These are phyloP conservation scores for Sussaba pulchella DNA, from an alignment of 2,888 invertebrate species.

Conservation along the genomic window DNA sequence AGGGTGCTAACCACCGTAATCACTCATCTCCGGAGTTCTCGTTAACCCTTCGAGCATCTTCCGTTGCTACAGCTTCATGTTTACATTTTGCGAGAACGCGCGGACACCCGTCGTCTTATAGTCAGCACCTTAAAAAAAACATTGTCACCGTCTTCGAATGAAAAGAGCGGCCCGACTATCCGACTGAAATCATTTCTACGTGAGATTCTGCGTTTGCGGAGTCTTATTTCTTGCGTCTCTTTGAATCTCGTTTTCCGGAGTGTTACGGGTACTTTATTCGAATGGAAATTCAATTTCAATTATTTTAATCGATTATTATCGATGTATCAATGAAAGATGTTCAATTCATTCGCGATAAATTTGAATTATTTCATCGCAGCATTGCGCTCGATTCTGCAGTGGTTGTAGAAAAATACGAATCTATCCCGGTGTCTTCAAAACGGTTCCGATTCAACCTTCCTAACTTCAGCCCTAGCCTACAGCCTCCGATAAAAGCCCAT, in stretches of 20 bases:
- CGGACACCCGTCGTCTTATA: conserved; percentile 65
- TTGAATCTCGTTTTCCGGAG: background rate
- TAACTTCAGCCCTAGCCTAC: too few species aligned
- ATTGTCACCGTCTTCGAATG: conserved; percentile 44
- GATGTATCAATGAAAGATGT: background rate
- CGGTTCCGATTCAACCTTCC: too few species aligned
- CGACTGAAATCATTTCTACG: background rate
- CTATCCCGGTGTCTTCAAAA: too few species aligned
- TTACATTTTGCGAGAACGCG: conserved; percentile 74
- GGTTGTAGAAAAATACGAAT: too few species aligned
- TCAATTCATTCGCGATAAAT: background rate
- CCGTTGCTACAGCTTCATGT: conserved; percentile 69
- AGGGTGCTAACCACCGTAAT: conserved; percentile 81
- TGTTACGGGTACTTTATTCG: too few species aligned
- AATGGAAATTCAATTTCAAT: too few species aligned
- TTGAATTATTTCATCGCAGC: too few species aligned
- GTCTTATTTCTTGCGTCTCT: background rate
- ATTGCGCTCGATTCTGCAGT: too few species aligned
- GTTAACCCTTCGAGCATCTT: conserved; percentile 66
- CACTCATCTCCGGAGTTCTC: conserved; percentile 77
- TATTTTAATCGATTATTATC: background rate
- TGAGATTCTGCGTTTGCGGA: background rate
- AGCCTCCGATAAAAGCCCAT: too few species aligned
- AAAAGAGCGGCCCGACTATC: background rate
- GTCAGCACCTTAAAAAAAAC: conserved; percentile 74